A percentile compares a stretch with the other conserved stretches of the same genome.
phyloP scores from a whole-genome alignment of 2,113 vertebrate species.

The Pandion haliaetus region DNA sequence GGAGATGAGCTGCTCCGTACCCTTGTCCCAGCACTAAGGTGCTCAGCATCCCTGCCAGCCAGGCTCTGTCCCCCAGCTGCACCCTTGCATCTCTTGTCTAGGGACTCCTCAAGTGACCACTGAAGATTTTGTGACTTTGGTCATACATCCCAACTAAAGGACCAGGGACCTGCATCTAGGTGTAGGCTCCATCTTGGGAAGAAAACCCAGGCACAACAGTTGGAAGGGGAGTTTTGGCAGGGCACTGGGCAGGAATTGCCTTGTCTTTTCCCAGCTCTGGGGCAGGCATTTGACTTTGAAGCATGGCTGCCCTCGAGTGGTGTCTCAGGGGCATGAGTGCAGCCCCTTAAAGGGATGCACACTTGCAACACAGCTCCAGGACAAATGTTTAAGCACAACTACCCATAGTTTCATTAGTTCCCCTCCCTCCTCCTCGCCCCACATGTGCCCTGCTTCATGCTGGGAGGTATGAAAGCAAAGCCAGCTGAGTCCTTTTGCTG shows the following conservation, averaged over 20 bases:
- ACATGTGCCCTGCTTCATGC: neutral
- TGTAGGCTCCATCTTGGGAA: neutral
- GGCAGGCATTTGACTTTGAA: neutral
- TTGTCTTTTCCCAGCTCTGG: neutral
- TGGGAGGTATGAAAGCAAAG: neutral
- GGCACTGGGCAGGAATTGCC: neutral
- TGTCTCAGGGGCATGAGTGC: neutral
- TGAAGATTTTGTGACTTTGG: neutral
- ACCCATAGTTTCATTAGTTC: neutral
- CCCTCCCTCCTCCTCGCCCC: neutral
- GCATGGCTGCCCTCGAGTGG: neutral
- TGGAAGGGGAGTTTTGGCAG: neutral
- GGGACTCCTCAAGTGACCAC: neutral
- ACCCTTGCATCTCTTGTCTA: neutral
- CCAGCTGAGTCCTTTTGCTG: neutral
- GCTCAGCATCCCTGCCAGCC: neutral
- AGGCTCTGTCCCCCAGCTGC: neutral
- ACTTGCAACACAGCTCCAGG: neutral
- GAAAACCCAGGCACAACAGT: neutral
- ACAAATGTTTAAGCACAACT: neutral
- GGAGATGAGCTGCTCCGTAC: neutral
- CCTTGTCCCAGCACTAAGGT: neutral
- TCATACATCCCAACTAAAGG: fast-evolving
- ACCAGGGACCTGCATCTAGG: neutral
- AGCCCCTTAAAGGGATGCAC: neutral